These are phyloP conservation scores for Onychomys torridus DNA, from an alignment of 2,797 vertebrate species.

Conservation along the genomic window DNA sequence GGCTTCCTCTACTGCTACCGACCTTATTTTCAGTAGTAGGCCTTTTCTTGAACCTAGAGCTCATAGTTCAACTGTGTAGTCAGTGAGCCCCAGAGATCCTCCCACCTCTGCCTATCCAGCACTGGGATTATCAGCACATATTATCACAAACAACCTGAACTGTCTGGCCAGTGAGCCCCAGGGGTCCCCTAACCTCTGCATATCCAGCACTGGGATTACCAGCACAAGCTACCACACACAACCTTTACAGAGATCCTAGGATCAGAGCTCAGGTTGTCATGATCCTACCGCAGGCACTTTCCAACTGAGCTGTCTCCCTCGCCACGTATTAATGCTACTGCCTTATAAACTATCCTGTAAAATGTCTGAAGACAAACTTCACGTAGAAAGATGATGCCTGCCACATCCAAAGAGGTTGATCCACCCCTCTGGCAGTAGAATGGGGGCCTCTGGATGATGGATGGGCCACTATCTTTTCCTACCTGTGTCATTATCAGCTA, in stretches of 20 bases:
- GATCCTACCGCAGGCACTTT: background rate
- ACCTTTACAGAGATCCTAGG: background rate
- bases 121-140: background rate
- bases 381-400: background rate
- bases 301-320: background rate
- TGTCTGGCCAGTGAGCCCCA: background rate
- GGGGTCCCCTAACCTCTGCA: background rate
- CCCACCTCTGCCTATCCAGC: background rate
- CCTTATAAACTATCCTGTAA: background rate
- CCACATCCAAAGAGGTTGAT: background rate
- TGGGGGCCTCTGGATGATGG: background rate
- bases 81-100: background rate
- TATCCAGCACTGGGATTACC: background rate
- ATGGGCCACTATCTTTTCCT: background rate
- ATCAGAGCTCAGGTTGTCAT: background rate
- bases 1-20: background rate
- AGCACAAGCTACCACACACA: background rate
- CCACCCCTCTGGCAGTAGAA: background rate
- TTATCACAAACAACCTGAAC: background rate
- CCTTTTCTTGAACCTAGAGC: background rate
- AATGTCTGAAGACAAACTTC: slow-evolving; percentile 8
- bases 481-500: background rate
- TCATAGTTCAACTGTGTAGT: background rate
- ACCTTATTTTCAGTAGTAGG: background rate
- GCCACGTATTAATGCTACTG: background rate